These are phyloP conservation scores for Drosophila carrolli DNA, from an alignment of 1,140 invertebrate genomes.

Conservation along the genomic window DNA sequence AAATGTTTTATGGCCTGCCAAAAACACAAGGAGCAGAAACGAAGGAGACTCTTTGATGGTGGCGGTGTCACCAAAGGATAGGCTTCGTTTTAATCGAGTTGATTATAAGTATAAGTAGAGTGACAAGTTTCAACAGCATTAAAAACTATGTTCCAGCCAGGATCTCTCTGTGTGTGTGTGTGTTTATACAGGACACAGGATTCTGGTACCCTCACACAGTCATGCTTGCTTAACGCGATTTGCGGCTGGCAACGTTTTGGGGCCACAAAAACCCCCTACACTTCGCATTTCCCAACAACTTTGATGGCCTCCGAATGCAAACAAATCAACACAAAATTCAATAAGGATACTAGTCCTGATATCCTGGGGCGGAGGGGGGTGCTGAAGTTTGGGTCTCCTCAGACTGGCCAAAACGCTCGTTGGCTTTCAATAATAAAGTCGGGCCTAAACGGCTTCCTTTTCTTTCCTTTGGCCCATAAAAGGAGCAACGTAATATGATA, in stretches of 20 bases:
- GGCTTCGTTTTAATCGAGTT: conserved; percentile 48
- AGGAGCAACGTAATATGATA: conserved; percentile 74
- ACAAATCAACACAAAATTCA: conserved; percentile 43
- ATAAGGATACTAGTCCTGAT: conserved; percentile 16
- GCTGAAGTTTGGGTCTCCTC: background rate
- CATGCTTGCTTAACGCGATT: conserved; percentile 17
- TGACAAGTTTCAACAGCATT: conserved; percentile 44
- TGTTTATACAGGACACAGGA: conserved; percentile 18
- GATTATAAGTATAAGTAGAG: conserved; percentile 52
- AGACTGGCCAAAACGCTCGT: conserved; percentile 22
- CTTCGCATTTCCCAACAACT: conserved; percentile 11
- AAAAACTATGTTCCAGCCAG: conserved; percentile 18
- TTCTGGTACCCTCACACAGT: background rate
- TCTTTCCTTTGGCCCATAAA: conserved; percentile 40
- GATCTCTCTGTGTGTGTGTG: background rate
- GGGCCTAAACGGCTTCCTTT: conserved; percentile 40
- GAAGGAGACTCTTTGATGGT: background rate
- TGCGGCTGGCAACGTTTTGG: conserved; percentile 3
- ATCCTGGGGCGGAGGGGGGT: too few relatives aligned
- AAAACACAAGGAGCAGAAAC: conserved; percentile 21
- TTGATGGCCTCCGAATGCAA: conserved; percentile 32
- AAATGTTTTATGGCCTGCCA: conserved; percentile 47
- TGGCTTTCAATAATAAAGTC: conserved; percentile 36
- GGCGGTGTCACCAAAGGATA: conserved; percentile 7
- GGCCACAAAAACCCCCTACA: background rate